Base-by-base conservation (phyloP, 2,113 vertebrate genomes). In the Desmodus rotundus region DNA sequence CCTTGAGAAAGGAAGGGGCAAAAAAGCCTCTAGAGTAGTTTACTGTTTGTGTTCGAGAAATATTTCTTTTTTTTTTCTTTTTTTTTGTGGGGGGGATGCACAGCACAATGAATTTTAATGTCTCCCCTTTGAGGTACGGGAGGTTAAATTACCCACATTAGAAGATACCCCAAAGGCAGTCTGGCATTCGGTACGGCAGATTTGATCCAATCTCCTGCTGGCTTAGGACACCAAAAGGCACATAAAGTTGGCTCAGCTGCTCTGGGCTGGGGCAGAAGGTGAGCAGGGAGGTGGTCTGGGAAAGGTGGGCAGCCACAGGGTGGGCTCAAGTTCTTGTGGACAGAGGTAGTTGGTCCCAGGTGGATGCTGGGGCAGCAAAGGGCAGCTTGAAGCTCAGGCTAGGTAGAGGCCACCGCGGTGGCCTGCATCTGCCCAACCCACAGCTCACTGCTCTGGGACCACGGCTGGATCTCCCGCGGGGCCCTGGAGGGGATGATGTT, bases 21-120 rank as follows among this genome's bases (percentile, higher is more conserved):
- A 61, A 67, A 61, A 83, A 36, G 33, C 24, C 28, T 91, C 82
- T 61, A 47, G 61, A 91, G 76, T 8, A 87, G 17, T 16, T 36
- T 33, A 41, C 54, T 16, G 0, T 90, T 54, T 26, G 7, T 77
- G 52, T 20, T 41, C 45, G 73, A 50, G 61, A 84, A 83, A 67
- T 43, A 26, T 58, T 73, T 24, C 22, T 73, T 10, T 43, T 43
- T 43, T 50, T 14, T 50, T 47, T 47, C 11, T 38, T 38, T 38
- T 14, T 28, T 47, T 74, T 33, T 76, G 45, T n/a, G n/a, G n/a
- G n/a, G n/a, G n/a, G n/a, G n/a, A n/a, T n/a, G 43, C 73, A 36
- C 45, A 87, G 56, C 76, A 70, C 70, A 70, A 14, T 81, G 36
- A 28, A 80, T 80, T 97, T 97, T 97, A 96, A 97, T 97, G 61